Evolutionary conservation across 2,797 vertebrate genomes (phyloP), one percentile per base, ranked within the genome.

Genomic region (Schizothorax lantsangensis): DNA sequence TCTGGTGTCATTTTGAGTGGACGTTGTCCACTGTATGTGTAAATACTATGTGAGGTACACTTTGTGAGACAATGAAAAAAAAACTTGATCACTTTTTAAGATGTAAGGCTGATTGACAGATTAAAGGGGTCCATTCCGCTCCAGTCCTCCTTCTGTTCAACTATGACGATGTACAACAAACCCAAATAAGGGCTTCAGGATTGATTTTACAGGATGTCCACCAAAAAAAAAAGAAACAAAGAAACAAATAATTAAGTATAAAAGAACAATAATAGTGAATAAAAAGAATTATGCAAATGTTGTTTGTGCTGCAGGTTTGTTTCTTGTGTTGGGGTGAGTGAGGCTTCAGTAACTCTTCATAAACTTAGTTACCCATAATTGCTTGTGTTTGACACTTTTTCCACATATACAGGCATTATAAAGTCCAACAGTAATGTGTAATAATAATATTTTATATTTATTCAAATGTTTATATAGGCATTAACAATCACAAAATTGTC

Each of bases 181-280:
- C 94, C 94, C 93, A 95, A 95, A 95, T 95, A 96, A 97, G 97
- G 97, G 97, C 96, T 97, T 95, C 91, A 94, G 91, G 95, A 93
- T 95, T 95, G 94, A 93, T 92, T 94, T 94, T 91, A 95, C 88
- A 90, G 93, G 95, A 95, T 95, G 96, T 98, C 96, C 96, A 96
- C 95, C 90, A 92, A 94, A 92, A 91, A 92, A 38, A 87, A 88
- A 79, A 87, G 92, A 94, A 93, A 92, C 92, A 90, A 91, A 75
- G 83, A 84, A 93, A 93, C 93, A 91, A 93, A 95, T 90, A 93
- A 94, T 92, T 92, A 95, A 89, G 43, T 88, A 87, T 86, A 89
- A 94, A 94, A 95, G 92, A 94, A 95, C 92, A 94, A 95, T 92
- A 94, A 95, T 92, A 93, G 95, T 93, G 91, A 96, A 96, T 96